These are phyloP conservation scores for Sminthopsis crassicaudata DNA, from an alignment of 2,113 vertebrate genomes.

Conservation along the genomic window DNA sequence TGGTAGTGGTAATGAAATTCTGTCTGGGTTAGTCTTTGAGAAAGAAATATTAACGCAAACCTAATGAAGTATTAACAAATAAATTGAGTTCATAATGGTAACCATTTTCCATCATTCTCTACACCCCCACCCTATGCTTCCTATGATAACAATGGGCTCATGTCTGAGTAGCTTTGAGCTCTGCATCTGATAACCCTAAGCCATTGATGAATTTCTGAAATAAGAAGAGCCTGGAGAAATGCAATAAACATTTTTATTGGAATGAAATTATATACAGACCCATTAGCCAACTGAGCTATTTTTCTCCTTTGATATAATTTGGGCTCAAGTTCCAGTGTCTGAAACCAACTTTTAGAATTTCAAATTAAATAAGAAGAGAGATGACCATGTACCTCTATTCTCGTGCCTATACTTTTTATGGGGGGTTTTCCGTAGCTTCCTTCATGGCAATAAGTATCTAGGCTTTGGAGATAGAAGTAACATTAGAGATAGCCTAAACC, in stretches of 20 bases:
- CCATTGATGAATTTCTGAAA: constrained; percentile 32
- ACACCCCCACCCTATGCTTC: not conserved
- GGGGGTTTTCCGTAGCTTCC: not conserved
- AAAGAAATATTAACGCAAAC: constrained; percentile 67
- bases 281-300: not conserved
- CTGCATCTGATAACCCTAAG: constrained; percentile 43
- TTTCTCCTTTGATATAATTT: constrained; percentile 22
- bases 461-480: not conserved
- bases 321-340: constrained; percentile 40
- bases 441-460: not conserved
- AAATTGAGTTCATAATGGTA: constrained; percentile 51
- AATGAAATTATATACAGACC: constrained; percentile 13
- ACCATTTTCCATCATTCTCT: constrained; percentile 31
- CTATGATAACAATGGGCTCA: constrained; percentile 21
- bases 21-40: constrained; percentile 54
- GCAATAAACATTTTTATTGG: constrained; percentile 34
- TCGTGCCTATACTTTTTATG: not conserved
- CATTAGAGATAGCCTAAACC: not conserved
- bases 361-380: constrained; percentile 39
- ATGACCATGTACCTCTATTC: not conserved
- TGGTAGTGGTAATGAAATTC: constrained; percentile 64
- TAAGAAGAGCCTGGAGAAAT: not conserved
- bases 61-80: constrained; percentile 73
- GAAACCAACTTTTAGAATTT: constrained; percentile 39
- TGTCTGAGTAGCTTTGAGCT: constrained; percentile 1